Evolutionary conservation across 1,140 invertebrate species (phyloP).

Genomic region (Lasioglossum baleicum): DNA sequence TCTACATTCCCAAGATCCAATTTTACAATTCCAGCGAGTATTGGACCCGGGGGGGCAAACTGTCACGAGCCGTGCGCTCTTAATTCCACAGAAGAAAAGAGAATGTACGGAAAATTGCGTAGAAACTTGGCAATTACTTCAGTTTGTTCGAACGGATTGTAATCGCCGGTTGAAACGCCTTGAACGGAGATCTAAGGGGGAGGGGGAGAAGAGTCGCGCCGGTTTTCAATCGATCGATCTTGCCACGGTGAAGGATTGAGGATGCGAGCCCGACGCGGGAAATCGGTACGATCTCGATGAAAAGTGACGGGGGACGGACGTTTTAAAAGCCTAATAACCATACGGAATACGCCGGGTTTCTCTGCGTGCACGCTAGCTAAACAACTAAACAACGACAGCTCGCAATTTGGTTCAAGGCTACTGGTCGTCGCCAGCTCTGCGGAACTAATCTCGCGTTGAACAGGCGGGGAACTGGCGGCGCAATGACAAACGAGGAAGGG

Average conservation of each 20-base stretch:
- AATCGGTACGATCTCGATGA: not conserved
- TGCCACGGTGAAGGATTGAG: not conserved
- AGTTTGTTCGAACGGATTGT: too few species aligned
- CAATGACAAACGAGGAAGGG: not conserved
- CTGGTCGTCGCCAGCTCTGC: slow-evolving; percentile 51
- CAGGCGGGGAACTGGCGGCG: slow-evolving; percentile 10
- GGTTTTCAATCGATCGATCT: too few species aligned
- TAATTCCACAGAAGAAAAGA: too few species aligned
- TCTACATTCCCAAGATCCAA: too few species aligned
- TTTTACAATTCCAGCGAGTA: too few species aligned
- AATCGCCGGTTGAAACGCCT: too few species aligned
- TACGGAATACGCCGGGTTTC: slow-evolving; percentile 36
- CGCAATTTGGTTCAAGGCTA: slow-evolving; percentile 62
- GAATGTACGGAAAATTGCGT: too few species aligned
- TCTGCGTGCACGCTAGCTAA: slow-evolving; percentile 46
- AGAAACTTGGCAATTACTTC: too few species aligned
- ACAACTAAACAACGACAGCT: slow-evolving; percentile 61
- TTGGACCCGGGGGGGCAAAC: too few species aligned
- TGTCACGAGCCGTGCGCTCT: too few species aligned
- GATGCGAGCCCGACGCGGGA: not conserved
- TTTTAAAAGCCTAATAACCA: slow-evolving; percentile 18
- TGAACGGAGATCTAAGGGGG: too few species aligned
- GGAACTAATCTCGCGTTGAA: slow-evolving; percentile 62
- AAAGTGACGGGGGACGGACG: not conserved
- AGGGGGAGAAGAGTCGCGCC: too few species aligned